A percentile compares a stretch with the other conserved stretches of the same genome.
These are phyloP conservation scores for Dissostichus mawsoni DNA, from an alignment of 2,113 vertebrate genomes.

Conservation along the genomic window DNA sequence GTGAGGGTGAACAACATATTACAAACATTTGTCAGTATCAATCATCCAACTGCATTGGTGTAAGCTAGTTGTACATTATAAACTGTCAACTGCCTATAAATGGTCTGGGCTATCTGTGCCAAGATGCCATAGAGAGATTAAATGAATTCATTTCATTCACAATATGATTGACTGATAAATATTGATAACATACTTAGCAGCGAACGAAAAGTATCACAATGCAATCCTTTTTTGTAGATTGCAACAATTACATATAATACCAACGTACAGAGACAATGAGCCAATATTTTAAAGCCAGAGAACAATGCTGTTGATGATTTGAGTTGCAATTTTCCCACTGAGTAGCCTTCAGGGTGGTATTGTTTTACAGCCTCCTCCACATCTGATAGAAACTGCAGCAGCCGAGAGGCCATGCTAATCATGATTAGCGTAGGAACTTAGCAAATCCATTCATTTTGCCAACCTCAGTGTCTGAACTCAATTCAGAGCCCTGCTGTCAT, in stretches of 20 bases:
- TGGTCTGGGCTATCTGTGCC: too few species aligned
- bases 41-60: background rate
- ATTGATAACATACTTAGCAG: background rate
- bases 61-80: too few species aligned
- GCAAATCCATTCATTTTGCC: background rate
- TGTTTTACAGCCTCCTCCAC: background rate
- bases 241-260: background rate
- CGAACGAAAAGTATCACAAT: background rate
- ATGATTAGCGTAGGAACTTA: background rate
- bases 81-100: too few species aligned
- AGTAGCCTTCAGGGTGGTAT: background rate
- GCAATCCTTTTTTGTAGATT: background rate
- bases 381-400: constrained; percentile 20
- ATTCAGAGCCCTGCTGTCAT: background rate
- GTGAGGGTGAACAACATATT: background rate
- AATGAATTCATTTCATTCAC: background rate
- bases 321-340: background rate
- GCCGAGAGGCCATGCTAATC: too few species aligned
- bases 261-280: background rate
- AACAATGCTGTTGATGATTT: background rate
- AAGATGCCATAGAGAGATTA: background rate
- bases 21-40: background rate
- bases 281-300: background rate
- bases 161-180: background rate
- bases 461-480: background rate